Evolutionary conservation across 2,888 invertebrate species (phyloP), one percentile per base, ranked within the genome.

Genomic region (Thumatha senex): DNA sequence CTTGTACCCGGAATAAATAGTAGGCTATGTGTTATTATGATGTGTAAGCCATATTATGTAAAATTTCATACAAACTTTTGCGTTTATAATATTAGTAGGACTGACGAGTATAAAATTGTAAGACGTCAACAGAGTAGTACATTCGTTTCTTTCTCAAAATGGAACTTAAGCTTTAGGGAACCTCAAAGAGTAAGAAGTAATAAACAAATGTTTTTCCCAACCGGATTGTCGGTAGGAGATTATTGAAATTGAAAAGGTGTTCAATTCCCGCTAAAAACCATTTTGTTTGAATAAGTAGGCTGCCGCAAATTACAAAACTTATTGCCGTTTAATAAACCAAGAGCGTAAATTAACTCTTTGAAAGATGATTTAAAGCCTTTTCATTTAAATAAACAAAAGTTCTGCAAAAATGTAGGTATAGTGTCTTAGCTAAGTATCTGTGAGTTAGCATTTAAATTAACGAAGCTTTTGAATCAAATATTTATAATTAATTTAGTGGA

Each of bases 211-310:
- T 46, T 59, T 53, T 59, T 51, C 61, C 57, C 63, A 62, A 61
- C 18, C 5, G 2, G 18, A 5, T 24, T 24, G 56, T 39, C 48
- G 38, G 57, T 54, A 30, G 65, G 58, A 65, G 64, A 62, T 64
- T 44, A 61, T 61, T 49, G 45, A 52, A 65, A 70, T 63, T 62
- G 61, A 64, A 70, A 70, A 60, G 61, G 70, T 72, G 71, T 77
- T 70, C 76, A 78, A 82, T 83, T 81, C 80, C 77, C 76, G 75
- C 73, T 74, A 75, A 80, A 81, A 76, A 72, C 74, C 75, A 74
- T 80, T 82, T 78, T 76, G 79, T 72, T 62, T 62, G 64, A 74
- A 75, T 67, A 55, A 53, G 42, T 49, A 56, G 24, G 42, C 61
- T 46, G 46, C 72, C 73, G 74, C 72, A 77, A 81, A 81, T 82